A percentile compares a stretch with the other conserved stretches of the same genome.
Evolutionary conservation across 2,888 invertebrate genomes (phyloP).

Genomic region (Mythimna vitellina): DNA sequence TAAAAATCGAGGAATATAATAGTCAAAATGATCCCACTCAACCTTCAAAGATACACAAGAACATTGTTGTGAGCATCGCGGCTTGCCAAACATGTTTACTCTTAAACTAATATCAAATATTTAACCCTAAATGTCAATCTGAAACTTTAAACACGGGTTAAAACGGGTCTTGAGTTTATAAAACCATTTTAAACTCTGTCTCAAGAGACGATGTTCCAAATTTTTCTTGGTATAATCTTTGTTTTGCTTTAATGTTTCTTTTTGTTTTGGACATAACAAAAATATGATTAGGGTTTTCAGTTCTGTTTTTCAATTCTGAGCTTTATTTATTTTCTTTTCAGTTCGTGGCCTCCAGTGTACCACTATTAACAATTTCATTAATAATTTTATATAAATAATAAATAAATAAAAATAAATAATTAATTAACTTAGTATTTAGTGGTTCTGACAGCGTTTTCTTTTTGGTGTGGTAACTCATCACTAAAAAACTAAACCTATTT

Average conservation of each 20-base stretch:
- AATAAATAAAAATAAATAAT: no score
- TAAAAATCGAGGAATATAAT: neutral
- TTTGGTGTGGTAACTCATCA: no score
- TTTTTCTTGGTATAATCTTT: slow-evolving; percentile 1
- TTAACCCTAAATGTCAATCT: slow-evolving; percentile 26
- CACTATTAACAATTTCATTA: neutral
- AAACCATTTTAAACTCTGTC: slow-evolving; percentile 43
- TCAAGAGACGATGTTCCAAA: slow-evolving; percentile 11
- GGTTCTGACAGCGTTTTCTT: neutral
- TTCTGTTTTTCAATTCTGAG: slow-evolving; percentile 1
- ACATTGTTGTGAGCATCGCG: slow-evolving; percentile 11
- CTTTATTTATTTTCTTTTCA: neutral
- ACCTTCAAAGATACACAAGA: slow-evolving; percentile 29
- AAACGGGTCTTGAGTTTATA: slow-evolving; percentile 40
- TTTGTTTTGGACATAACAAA: slow-evolving; percentile 20
- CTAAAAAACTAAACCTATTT: no score
- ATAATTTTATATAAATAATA: no score
- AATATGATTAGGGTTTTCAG: neutral
- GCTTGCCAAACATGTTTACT: slow-evolving; percentile 41
- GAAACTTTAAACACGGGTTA: slow-evolving; percentile 37
- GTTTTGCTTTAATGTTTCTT: slow-evolving; percentile 26
- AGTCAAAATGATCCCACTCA: slow-evolving; percentile 15
- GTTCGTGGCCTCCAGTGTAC: neutral
- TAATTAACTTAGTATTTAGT: neutral
- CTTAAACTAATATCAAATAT: slow-evolving; percentile 40